These are phyloP conservation scores for Polyergus mexicanus DNA, from an alignment of 1,140 invertebrate species.

Conservation along the genomic window DNA sequence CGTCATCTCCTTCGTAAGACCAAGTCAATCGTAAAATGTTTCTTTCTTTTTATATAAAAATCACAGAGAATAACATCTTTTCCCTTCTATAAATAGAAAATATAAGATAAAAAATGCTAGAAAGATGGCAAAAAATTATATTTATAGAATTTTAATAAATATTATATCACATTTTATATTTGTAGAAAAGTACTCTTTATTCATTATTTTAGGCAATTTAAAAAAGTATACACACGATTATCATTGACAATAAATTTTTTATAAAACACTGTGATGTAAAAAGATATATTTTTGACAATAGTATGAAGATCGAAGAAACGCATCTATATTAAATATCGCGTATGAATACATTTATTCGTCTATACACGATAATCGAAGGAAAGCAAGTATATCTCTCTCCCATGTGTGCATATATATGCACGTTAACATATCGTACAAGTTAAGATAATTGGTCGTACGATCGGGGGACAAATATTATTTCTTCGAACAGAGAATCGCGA, in stretches of 20 bases:
- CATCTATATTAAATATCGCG: not conserved
- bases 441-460: constrained; percentile 75
- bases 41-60: not conserved
- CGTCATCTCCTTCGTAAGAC: not conserved
- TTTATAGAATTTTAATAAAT: not conserved
- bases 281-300: not conserved
- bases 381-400: not conserved
- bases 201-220: not conserved
- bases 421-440: constrained; percentile 72
- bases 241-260: not conserved
- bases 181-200: not conserved
- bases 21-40: not conserved
- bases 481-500: constrained; percentile 39
- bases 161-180: not conserved
- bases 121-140: not conserved
- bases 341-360: constrained; percentile 24
- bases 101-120: not conserved
- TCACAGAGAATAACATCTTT: not conserved
- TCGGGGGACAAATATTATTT: constrained; percentile 75
- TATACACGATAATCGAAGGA: not conserved
- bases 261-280: not conserved
- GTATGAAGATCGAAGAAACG: not conserved
- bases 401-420: constrained; percentile 30
- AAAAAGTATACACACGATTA: not conserved
- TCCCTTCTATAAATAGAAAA: not conserved